phyloP scores from a whole-genome alignment of 2,113 vertebrate genomes.

The Nicator chloris region DNA sequence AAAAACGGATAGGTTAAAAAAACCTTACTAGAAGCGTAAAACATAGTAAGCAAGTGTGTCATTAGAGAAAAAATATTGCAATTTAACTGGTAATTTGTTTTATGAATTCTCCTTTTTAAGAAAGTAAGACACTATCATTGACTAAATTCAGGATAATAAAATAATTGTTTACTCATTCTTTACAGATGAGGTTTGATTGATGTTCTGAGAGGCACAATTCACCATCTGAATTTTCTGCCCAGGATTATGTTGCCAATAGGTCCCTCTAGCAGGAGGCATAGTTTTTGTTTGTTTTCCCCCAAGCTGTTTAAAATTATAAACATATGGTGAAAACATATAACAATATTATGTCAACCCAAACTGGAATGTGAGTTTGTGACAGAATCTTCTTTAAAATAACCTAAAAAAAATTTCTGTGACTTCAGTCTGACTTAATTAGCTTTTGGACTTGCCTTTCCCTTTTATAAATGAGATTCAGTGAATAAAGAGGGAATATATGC shows the following conservation, averaged over 20 bases:
- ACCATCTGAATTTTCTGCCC: constrained; percentile 17
- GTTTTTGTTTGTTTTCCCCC: constrained; percentile 37
- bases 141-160: background rate
- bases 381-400: constrained; percentile 1
- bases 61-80: background rate
- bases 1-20: background rate
- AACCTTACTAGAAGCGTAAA: background rate
- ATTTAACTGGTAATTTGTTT: background rate
- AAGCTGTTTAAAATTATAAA: constrained; percentile 37
- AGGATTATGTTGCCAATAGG: background rate
- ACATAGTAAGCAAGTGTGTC: background rate
- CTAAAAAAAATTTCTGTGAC: background rate
- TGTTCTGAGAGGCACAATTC: background rate
- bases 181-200: background rate
- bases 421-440: background rate
- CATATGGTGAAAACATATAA: constrained; percentile 42
- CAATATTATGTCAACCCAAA: constrained; percentile 36
- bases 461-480: background rate
- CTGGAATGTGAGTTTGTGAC: background rate
- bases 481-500: background rate
- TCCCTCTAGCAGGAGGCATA: background rate
- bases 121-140: background rate
- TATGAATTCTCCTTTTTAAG: background rate
- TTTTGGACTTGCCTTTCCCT: background rate
- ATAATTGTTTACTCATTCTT: background rate